Evolutionary conservation across 2,888 invertebrate species (phyloP).

Genomic region (Halictus quadricinctus): DNA sequence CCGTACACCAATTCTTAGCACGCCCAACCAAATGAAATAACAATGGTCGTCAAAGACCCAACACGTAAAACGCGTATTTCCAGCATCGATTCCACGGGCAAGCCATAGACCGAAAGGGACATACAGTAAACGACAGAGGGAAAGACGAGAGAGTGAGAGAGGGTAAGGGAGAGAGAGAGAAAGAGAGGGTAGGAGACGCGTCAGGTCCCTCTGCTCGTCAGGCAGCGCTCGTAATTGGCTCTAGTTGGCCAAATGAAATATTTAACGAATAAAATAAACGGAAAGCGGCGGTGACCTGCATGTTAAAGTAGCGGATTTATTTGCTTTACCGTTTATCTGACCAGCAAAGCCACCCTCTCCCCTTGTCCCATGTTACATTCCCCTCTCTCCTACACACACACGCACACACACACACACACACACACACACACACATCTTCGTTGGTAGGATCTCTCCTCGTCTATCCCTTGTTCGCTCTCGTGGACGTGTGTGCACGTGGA

Average conservation of each 20-base stretch:
- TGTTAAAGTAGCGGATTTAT: constrained; percentile 81
- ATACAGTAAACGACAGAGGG: neutral
- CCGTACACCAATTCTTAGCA: neutral
- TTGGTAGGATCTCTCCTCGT: constrained; percentile 10
- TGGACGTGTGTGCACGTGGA: constrained; percentile 62
- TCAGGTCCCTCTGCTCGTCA: constrained; percentile 53
- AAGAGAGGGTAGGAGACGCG: constrained; percentile 18
- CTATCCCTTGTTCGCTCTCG: constrained; percentile 51
- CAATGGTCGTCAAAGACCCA: neutral
- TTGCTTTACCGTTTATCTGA: constrained; percentile 78
- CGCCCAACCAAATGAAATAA: neutral
- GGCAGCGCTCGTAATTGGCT: constrained; percentile 77
- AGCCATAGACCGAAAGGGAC: neutral
- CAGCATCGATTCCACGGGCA: neutral
- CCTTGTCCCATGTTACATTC: constrained; percentile 16
- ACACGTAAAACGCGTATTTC: neutral
- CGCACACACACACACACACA: neutral
- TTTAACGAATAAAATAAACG: constrained; percentile 83
- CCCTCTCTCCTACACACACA: neutral
- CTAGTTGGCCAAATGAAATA: constrained; percentile 81
- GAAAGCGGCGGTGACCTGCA: constrained; percentile 80
- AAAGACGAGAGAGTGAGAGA: neutral
- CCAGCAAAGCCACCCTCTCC: constrained; percentile 62
- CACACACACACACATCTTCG: neutral
- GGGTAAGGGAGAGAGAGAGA: constrained; percentile 1